phyloP scores from a whole-genome alignment of 2,797 vertebrate genomes.

The Thripadectes ignobilis region DNA sequence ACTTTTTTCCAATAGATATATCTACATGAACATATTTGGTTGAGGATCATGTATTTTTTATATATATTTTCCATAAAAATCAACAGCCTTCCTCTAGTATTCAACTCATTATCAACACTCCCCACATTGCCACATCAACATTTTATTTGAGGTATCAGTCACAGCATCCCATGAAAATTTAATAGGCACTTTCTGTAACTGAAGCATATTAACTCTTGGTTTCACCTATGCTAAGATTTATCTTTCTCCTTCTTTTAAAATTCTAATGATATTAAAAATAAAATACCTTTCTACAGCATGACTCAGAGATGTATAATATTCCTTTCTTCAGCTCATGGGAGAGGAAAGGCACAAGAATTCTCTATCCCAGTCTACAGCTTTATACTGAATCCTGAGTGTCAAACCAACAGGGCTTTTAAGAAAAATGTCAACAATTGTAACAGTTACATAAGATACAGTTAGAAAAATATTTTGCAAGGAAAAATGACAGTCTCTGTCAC shows the following conservation, averaged over 20 bases:
- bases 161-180: conserved; percentile 35
- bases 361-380: neutral
- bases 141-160: conserved; percentile 34
- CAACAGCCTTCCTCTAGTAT: neutral
- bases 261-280: conserved; percentile 58
- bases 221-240: conserved; percentile 23
- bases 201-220: conserved; percentile 2
- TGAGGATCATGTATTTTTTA: neutral
- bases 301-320: conserved; percentile 43
- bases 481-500: conserved; percentile 55
- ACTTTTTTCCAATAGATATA: neutral
- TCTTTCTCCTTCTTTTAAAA: conserved; percentile 39
- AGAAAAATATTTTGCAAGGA: conserved; percentile 65
- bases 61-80: neutral
- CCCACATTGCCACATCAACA: neutral
- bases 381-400: neutral
- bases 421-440: conserved; percentile 53
- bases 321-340: conserved; percentile 1
- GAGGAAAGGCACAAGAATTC: conserved; percentile 1
- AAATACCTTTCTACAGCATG: conserved; percentile 19
- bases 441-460: conserved; percentile 47
- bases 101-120: neutral
- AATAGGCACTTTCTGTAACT: conserved; percentile 9
- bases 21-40: neutral
- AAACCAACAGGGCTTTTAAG: conserved; percentile 36